Base-by-base conservation (phyloP, 2,888 invertebrate species). In the Andrena camellia region DNA sequence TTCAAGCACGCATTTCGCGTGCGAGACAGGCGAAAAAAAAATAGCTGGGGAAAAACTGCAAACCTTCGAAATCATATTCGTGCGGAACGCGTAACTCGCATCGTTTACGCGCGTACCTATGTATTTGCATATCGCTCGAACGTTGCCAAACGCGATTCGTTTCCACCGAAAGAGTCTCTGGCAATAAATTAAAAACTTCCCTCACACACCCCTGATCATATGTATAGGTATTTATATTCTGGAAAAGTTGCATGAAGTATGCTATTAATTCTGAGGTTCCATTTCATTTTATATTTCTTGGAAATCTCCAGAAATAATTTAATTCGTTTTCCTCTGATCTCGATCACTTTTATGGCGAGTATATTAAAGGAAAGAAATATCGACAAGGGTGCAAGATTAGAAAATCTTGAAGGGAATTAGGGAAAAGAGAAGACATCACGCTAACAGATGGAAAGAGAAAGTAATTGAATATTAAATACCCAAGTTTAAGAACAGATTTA, bases 51-150 rank as follows among this genome's bases (percentile, higher is more conserved):
- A n/a, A 26, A 50, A 31, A 50, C 50, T 54, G 42, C 31, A 54
- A 48, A 70, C 35, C 66, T 59, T 50, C 69, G 48, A 68, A 77
- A 83, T 78, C 78, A 73, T 84, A 82, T 84, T 78, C 52, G 48
- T 4, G 57, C n/a, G 72, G 2, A 13, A 17, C 62, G 42, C 60
- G 78, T 63, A 23, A 48, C 33, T 20, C 7, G n/a, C 31, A 33
- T 31, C 57, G 23, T 42, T 67, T 74, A 10, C 59, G n/a, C 29
- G 48, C 10, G 20, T 64, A n/a, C n/a, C n/a, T n/a, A 23, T 64
- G 20, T 69, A 57, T 64, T 75, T 69, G 13, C 20, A 35, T 33
- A 59, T 20, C 33, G 23, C 20, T 63, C 20, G 6, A 69, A 76
- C 63, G 10, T 62, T 35, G 10, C 10, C 2, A 17, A 48, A 59